Percentiles rank a stretch among this genome's conserved stretches.
phyloP scores from a whole-genome alignment of 2,113 vertebrate species.

The Lonchura striata region DNA sequence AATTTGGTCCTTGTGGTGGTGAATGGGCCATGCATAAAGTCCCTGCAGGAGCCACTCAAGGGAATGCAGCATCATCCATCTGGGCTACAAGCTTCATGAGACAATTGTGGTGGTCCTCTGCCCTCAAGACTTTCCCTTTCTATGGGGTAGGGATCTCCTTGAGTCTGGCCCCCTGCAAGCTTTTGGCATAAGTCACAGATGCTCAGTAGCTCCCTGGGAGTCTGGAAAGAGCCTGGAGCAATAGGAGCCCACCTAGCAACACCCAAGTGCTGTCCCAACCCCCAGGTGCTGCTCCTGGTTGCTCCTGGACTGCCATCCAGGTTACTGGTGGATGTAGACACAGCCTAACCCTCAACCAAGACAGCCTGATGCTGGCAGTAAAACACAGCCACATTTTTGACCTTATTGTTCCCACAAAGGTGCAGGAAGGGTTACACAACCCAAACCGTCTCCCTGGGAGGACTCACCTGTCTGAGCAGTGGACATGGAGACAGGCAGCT shows the following conservation, averaged over 20 bases:
- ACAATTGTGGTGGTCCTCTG: not conserved
- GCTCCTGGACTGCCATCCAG: not conserved
- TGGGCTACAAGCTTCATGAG: not conserved
- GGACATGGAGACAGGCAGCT: not conserved
- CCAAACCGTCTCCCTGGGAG: not conserved
- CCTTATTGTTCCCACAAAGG: not conserved
- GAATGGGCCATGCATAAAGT: not conserved
- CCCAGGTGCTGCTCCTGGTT: not conserved
- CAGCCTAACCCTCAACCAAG: accelerated
- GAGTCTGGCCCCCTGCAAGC: not conserved
- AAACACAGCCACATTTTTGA: not conserved
- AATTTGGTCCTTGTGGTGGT: not conserved
- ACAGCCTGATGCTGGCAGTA: not conserved
- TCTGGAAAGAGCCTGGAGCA: not conserved
- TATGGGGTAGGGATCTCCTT: accelerated
- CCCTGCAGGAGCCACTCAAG: not conserved
- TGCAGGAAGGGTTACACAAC: not conserved
- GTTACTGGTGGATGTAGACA: not conserved
- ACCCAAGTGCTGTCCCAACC: not conserved
- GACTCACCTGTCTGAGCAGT: not conserved
- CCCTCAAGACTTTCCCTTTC: not conserved
- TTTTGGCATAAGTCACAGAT: not conserved
- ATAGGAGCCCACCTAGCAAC: not conserved
- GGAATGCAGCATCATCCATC: not conserved
- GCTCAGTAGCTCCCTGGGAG: accelerated